Percentiles rank a stretch among this genome's conserved stretches.
Evolutionary conservation across 2,888 invertebrate species (phyloP).

Genomic region (Apamea sordens): DNA sequence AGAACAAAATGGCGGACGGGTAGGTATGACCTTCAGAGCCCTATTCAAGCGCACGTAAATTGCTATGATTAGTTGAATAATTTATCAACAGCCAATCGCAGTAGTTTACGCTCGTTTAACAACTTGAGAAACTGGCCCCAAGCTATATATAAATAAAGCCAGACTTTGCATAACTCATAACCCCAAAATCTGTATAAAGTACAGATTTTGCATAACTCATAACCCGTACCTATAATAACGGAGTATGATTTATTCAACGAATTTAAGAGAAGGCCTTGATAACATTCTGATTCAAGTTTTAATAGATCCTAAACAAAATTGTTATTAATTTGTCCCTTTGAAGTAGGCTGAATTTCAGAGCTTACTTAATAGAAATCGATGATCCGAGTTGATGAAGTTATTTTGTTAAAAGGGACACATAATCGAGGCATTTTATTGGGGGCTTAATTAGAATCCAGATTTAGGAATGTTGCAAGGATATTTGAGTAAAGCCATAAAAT

Average conservation of each 20-base stretch:
- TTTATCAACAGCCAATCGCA: not conserved
- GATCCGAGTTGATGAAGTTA: constrained; percentile 38
- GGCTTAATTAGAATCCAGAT: constrained; percentile 12
- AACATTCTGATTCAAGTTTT: constrained; percentile 52
- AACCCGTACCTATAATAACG: constrained; percentile 1
- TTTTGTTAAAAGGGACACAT: constrained; percentile 18
- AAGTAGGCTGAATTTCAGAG: constrained; percentile 15
- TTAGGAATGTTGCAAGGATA: not conserved
- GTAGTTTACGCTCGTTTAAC: not conserved
- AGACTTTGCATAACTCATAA: not conserved
- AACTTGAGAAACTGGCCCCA: not conserved
- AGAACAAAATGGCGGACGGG: not conserved
- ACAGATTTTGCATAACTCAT: not conserved
- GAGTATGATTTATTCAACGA: constrained; percentile 34
- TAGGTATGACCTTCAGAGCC: not conserved
- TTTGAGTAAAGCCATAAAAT: not conserved
- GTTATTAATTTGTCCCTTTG: constrained; percentile 19
- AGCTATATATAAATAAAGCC: not conserved
- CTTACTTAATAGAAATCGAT: constrained; percentile 27
- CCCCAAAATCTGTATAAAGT: not conserved
- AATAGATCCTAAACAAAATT: constrained; percentile 49
- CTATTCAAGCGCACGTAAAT: not conserved
- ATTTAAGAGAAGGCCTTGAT: constrained; percentile 34
- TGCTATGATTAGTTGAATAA: not conserved
- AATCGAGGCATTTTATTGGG: constrained; percentile 6